Conservation (phyloP, 2,888 invertebrate genomes). For the Nymphalis urticae region DNA sequence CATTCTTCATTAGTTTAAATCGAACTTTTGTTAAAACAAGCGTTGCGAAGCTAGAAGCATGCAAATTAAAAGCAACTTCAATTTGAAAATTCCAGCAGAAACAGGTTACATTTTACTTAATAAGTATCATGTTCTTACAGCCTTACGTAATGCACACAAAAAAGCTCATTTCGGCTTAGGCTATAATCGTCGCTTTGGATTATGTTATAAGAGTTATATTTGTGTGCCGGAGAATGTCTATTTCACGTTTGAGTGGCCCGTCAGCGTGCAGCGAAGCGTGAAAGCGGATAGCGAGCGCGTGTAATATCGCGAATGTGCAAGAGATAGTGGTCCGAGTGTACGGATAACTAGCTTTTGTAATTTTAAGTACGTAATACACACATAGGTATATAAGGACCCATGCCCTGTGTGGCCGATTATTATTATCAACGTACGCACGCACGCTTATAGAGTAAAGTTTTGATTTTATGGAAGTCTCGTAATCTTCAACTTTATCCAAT, state of each 20-base stretch:
- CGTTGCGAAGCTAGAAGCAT: not conserved
- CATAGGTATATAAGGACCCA: too few species aligned
- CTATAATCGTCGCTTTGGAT: not conserved
- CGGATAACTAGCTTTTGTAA: not conserved
- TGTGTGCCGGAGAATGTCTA: slow-evolving; percentile 22
- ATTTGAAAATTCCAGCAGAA: slow-evolving; percentile 22
- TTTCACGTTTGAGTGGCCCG: slow-evolving; percentile 43
- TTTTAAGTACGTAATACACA: too few species aligned
- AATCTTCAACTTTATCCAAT: too few species aligned
- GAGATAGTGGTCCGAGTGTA: slow-evolving; percentile 18
- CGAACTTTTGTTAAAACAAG: not conserved
- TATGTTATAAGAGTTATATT: slow-evolving; percentile 6
- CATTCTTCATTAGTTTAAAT: too few species aligned
- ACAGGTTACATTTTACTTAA: slow-evolving; percentile 22
- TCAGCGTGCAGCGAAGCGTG: slow-evolving; percentile 40
- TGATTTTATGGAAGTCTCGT: too few species aligned
- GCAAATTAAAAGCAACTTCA: slow-evolving; percentile 5
- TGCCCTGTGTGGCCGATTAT: too few species aligned
- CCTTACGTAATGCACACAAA: slow-evolving; percentile 15
- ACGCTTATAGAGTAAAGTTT: too few species aligned
- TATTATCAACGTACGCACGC: too few species aligned
- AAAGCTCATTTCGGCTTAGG: not conserved
- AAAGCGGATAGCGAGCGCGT: slow-evolving; percentile 43
- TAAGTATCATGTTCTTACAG: slow-evolving; percentile 24
- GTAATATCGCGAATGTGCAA: slow-evolving; percentile 35